These are phyloP conservation scores for Octonoba sinensis DNA, from an alignment of 2,888 invertebrate species.

Conservation along the genomic window DNA sequence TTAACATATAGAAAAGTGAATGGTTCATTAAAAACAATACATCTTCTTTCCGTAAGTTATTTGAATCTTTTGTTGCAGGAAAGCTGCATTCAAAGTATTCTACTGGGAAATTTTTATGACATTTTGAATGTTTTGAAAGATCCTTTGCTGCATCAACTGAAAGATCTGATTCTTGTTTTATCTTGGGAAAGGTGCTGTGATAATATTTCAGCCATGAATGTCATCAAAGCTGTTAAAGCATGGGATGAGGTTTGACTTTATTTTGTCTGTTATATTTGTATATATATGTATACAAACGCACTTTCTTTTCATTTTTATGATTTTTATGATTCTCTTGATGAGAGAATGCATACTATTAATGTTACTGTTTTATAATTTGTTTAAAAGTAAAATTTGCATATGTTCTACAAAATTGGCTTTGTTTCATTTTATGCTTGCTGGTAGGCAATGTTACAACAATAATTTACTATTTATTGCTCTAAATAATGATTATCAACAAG, in stretches of 20 bases:
- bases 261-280: conserved; percentile 1
- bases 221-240: conserved; percentile 35
- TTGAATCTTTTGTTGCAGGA: conserved; percentile 12
- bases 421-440: too few relatives aligned
- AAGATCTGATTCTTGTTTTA: conserved; percentile 33
- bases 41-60: too few relatives aligned
- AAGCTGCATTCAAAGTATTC: conserved; percentile 22
- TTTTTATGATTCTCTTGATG: too few relatives aligned
- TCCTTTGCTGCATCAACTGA: conserved; percentile 17
- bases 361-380: neutral
- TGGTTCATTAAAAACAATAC: too few relatives aligned
- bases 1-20: too few relatives aligned
- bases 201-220: conserved; percentile 42
- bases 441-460: too few relatives aligned
- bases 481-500: too few relatives aligned
- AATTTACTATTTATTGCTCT: too few relatives aligned
- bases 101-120: conserved; percentile 9
- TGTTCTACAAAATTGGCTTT: neutral
- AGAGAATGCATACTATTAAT: too few relatives aligned
- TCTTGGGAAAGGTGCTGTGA: conserved; percentile 41
- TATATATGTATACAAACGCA: too few relatives aligned
- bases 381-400: neutral
- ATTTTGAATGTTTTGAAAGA: conserved; percentile 3
- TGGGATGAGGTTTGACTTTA: conserved; percentile 39
- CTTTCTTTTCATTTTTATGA: too few relatives aligned